These are phyloP conservation scores for Bombylius discolor DNA, from an alignment of 2,888 invertebrate genomes.

Conservation along the genomic window DNA sequence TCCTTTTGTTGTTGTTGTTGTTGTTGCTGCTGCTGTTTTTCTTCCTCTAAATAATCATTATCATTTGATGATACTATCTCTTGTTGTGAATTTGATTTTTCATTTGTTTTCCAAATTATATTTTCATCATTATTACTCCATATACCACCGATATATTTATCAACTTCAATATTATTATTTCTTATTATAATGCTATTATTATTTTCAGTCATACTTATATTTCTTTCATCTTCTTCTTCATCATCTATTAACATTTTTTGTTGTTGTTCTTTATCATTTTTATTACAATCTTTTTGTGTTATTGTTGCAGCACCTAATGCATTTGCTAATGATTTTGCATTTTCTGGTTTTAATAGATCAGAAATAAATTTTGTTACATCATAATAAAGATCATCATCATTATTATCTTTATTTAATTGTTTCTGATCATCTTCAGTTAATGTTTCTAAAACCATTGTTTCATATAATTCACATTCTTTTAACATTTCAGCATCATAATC, in stretches of 20 bases:
- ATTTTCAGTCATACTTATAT: neutral
- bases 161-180: conserved; percentile 8
- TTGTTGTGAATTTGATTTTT: neutral
- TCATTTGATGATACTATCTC: no score
- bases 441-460: conserved; percentile 1
- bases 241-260: neutral
- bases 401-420: conserved; percentile 7
- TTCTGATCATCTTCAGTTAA: conserved; percentile 3
- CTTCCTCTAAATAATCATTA: neutral
- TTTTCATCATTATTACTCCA: conserved; percentile 18
- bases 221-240: neutral
- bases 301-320: conserved; percentile 13
- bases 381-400: conserved; percentile 18
- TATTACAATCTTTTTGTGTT: neutral
- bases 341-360: conserved; percentile 25
- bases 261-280: neutral
- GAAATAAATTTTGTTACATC: conserved; percentile 27
- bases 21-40: neutral
- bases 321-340: conserved; percentile 19
- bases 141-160: conserved; percentile 16
- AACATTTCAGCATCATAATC: conserved; percentile 17
- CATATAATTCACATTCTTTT: conserved; percentile 15
- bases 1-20: neutral
- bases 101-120: conserved; percentile 16
- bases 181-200: neutral